phyloP scores from a whole-genome alignment of 2,797 vertebrate genomes.

The Dryobates pubescens region DNA sequence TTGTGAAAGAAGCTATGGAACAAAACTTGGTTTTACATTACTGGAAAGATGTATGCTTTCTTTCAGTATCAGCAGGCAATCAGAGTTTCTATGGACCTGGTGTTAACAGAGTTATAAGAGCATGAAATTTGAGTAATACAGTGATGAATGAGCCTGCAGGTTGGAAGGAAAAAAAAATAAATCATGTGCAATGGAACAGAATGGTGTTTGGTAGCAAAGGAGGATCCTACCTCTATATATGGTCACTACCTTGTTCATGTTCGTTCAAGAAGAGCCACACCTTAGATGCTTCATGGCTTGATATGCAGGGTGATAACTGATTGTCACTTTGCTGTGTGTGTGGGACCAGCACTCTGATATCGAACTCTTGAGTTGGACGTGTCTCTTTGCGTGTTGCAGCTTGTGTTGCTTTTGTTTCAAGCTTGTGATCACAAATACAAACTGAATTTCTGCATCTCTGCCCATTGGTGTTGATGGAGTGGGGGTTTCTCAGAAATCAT shows the following conservation, averaged over 20 bases:
- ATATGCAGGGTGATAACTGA: neutral
- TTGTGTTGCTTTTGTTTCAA: neutral
- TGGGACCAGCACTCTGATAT: neutral
- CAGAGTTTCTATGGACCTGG: conserved; percentile 3
- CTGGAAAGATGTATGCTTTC: conserved; percentile 37
- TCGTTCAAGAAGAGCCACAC: conserved; percentile 36
- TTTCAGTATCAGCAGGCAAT: neutral
- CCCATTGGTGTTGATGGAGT: neutral
- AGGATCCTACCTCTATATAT: conserved; percentile 19
- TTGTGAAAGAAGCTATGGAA: conserved; percentile 25
- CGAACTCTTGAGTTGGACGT: neutral
- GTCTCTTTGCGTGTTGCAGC: neutral
- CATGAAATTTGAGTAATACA: neutral
- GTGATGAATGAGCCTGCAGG: conserved; percentile 25
- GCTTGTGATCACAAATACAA: neutral
- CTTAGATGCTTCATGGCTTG: neutral
- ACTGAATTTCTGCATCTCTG: conserved; percentile 1
- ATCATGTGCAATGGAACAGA: conserved; percentile 11
- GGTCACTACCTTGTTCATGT: neutral
- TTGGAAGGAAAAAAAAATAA: neutral
- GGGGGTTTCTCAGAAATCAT: neutral
- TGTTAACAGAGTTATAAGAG: conserved; percentile 56
- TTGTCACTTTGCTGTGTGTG: neutral
- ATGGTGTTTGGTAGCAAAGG: neutral
- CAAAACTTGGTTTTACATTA: conserved; percentile 5